Percentiles rank a stretch among this genome's conserved stretches.
Conservation (phyloP, 2,113 vertebrate genomes). For the Bufo bufo region DNA sequence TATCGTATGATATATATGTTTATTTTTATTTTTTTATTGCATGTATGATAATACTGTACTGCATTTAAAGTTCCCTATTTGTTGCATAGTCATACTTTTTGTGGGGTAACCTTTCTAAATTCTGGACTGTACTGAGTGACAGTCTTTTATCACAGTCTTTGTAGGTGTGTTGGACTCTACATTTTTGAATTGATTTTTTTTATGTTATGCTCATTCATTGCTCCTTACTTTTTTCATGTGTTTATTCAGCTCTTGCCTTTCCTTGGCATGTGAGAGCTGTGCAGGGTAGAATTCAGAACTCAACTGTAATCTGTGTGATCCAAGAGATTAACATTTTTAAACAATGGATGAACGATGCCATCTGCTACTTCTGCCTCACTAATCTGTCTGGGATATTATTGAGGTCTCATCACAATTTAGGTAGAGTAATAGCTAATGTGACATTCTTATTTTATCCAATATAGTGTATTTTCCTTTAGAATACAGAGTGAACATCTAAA, state of each 20-base stretch:
- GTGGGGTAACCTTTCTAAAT: too few species aligned
- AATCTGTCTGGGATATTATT: not conserved
- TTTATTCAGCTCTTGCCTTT: not conserved
- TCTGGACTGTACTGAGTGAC: too few species aligned
- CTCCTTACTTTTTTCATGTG: not conserved
- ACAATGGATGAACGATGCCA: not conserved
- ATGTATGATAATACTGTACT: too few species aligned
- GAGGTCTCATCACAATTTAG: not conserved
- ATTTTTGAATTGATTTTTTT: too few species aligned
- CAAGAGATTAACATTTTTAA: not conserved
- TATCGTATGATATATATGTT: too few species aligned
- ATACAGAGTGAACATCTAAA: not conserved
- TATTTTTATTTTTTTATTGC: too few species aligned
- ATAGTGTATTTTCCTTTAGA: not conserved
- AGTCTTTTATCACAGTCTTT: too few species aligned
- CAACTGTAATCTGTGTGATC: not conserved
- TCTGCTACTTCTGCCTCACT: not conserved
- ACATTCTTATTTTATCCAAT: not conserved
- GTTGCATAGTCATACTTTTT: too few species aligned
- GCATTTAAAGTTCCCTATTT: too few species aligned
- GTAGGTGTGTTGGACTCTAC: too few species aligned
- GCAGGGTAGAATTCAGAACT: not conserved
- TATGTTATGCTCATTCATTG: not conserved
- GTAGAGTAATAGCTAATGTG: not conserved
- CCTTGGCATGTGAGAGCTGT: not conserved